phyloP scores from a whole-genome alignment of 2,888 invertebrate species.

The Leptopilina syphax region DNA sequence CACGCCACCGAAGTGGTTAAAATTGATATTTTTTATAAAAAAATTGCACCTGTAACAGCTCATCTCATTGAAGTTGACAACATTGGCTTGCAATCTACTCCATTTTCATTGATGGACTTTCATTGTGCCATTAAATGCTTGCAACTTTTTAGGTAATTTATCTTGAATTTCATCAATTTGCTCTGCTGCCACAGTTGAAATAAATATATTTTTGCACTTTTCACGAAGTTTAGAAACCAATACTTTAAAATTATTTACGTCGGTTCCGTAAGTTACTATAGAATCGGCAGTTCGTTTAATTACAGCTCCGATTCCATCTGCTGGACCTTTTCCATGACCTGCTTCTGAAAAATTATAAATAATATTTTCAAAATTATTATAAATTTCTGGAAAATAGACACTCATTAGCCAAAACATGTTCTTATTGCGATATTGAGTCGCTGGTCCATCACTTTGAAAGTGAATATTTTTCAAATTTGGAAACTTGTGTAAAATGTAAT shows the following conservation, averaged over 20 bases:
- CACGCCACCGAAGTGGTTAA: no score
- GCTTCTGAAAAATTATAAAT: slow-evolving; percentile 18
- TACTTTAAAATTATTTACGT: slow-evolving; percentile 10
- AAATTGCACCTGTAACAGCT: not conserved
- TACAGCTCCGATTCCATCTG: slow-evolving; percentile 4
- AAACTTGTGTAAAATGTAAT: not conserved
- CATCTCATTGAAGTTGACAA: not conserved
- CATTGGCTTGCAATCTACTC: not conserved
- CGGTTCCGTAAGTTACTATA: slow-evolving; percentile 5
- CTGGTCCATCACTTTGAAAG: not conserved
- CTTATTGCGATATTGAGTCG: not conserved
- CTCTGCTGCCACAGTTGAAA: not conserved
- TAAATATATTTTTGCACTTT: slow-evolving; percentile 10
- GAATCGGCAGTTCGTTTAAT: slow-evolving; percentile 22
- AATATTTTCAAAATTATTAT: slow-evolving; percentile 17
- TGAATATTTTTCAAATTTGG: not conserved
- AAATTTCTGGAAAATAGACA: not conserved
- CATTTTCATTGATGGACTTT: slow-evolving; percentile 21
- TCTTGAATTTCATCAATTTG: slow-evolving; percentile 6
- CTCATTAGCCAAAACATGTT: not conserved
- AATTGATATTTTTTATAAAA: no score
- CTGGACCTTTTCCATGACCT: slow-evolving; percentile 18
- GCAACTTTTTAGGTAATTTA: not conserved
- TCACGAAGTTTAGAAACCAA: not conserved
- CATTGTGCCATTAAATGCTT: not conserved